These are phyloP conservation scores for Drosophila tristis DNA, from an alignment of 1,140 invertebrate species.

Conservation along the genomic window DNA sequence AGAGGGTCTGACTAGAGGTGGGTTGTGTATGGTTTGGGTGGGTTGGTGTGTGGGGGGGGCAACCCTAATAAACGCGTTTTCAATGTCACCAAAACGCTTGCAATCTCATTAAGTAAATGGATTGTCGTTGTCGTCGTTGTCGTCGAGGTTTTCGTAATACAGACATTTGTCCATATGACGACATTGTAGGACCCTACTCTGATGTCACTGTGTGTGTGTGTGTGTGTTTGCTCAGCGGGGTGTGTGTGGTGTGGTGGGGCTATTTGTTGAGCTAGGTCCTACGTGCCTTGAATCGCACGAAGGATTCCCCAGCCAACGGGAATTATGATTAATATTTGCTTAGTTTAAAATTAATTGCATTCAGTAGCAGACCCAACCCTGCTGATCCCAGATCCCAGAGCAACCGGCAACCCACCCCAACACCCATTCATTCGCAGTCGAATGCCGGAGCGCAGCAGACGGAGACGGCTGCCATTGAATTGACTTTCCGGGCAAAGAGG, in stretches of 20 bases:
- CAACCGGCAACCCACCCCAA: not conserved
- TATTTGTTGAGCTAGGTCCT: slow-evolving; percentile 37
- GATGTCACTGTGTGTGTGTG: slow-evolving; percentile 22
- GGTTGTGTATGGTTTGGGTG: too few relatives aligned
- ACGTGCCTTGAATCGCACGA: slow-evolving; percentile 20
- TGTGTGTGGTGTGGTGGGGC: slow-evolving; percentile 10
- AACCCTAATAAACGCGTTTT: slow-evolving; percentile 58
- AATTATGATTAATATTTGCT: slow-evolving; percentile 78
- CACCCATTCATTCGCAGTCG: not conserved
- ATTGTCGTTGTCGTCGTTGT: slow-evolving; percentile 55
- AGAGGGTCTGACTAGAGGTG: too few relatives aligned
- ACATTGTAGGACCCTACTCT: slow-evolving; percentile 54
- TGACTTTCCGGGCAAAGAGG: too few relatives aligned
- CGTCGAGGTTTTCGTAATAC: slow-evolving; percentile 60
- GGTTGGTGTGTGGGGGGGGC: not conserved
- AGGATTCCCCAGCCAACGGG: slow-evolving; percentile 10
- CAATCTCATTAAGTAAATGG: slow-evolving; percentile 78
- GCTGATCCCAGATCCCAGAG: slow-evolving; percentile 23
- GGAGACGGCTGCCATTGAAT: too few relatives aligned
- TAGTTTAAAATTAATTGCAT: slow-evolving; percentile 75
- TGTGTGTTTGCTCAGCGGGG: slow-evolving; percentile 1
- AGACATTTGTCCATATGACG: slow-evolving; percentile 72
- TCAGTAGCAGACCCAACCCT: slow-evolving; percentile 14
- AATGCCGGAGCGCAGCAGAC: not conserved
- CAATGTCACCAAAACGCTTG: slow-evolving; percentile 67